Conservation (phyloP, 2,888 invertebrate genomes). For the Lasius fuliginosus region DNA sequence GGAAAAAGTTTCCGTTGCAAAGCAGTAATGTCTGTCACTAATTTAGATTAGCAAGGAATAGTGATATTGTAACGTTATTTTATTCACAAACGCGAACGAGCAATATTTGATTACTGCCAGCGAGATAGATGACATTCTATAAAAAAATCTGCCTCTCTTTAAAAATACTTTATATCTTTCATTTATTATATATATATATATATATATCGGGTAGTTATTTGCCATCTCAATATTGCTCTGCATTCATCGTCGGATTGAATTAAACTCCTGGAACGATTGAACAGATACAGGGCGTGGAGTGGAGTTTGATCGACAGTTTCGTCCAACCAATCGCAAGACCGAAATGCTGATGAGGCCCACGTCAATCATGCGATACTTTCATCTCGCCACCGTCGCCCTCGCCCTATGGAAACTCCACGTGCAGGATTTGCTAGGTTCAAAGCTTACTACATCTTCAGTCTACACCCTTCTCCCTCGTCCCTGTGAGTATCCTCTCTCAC, state of each 20-base stretch:
- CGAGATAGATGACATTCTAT: not conserved
- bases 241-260: slow-evolving; percentile 51
- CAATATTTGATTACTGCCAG: slow-evolving; percentile 3
- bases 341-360: slow-evolving; percentile 92
- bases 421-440: slow-evolving; percentile 67
- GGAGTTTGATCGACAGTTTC: slow-evolving; percentile 93
- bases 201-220: slow-evolving; percentile 46
- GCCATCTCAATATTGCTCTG: slow-evolving; percentile 39
- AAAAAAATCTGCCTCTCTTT: not conserved
- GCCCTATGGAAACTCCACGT: slow-evolving; percentile 74
- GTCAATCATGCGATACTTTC: slow-evolving; percentile 90
- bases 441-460: slow-evolving; percentile 61
- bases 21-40: slow-evolving; percentile 58
- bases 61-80: slow-evolving; percentile 23
- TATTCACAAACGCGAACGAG: not conserved
- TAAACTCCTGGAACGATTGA: slow-evolving; percentile 58
- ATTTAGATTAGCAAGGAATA: slow-evolving; percentile 50
- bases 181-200: slow-evolving; percentile 4
- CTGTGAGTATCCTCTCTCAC: slow-evolving; percentile 11
- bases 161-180: not conserved
- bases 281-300: slow-evolving; percentile 83
- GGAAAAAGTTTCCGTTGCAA: slow-evolving; percentile 59
- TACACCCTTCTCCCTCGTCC: slow-evolving; percentile 45
- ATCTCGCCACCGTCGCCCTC: slow-evolving; percentile 82
- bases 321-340: slow-evolving; percentile 92